Conservation (phyloP, 2,888 invertebrate species). For the Drosophila prostipennis region DNA sequence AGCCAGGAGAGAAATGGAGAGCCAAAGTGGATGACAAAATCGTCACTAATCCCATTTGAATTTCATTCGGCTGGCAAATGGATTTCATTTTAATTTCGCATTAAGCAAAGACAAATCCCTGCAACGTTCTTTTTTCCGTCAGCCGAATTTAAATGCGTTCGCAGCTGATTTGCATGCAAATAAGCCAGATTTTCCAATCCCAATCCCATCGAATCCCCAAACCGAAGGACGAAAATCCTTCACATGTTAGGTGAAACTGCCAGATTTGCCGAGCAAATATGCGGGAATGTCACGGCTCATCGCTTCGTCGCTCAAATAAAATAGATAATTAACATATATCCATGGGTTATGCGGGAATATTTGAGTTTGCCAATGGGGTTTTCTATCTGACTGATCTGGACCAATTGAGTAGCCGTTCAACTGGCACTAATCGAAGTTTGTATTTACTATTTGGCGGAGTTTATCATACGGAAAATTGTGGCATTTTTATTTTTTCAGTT, state of each 20-base stretch:
- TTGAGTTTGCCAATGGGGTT: slow-evolving; percentile 5
- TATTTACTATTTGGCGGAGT: not conserved
- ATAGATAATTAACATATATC: slow-evolving; percentile 41
- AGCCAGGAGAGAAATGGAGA: not conserved
- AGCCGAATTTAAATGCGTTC: slow-evolving; percentile 52
- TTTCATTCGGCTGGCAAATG: slow-evolving; percentile 42
- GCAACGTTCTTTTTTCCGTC: slow-evolving; percentile 7
- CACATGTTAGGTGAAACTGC: slow-evolving; percentile 15
- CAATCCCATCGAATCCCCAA: not conserved
- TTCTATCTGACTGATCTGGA: slow-evolving; percentile 3
- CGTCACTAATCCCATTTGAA: slow-evolving; percentile 70
- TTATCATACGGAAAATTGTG: not conserved
- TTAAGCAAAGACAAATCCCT: slow-evolving; percentile 37
- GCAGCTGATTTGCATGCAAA: slow-evolving; percentile 68
- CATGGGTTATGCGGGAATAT: slow-evolving; percentile 16
- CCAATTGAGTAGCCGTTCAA: slow-evolving; percentile 19
- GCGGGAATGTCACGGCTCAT: slow-evolving; percentile 29
- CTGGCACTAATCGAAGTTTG: slow-evolving; percentile 15
- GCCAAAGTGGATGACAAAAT: slow-evolving; percentile 50
- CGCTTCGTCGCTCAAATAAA: slow-evolving; percentile 27
- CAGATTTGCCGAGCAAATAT: slow-evolving; percentile 16
- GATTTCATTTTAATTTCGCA: slow-evolving; percentile 41
- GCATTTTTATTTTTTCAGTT: slow-evolving; percentile 9
- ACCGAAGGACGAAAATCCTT: not conserved
- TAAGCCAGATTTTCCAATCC: slow-evolving; percentile 31